Percentiles rank a stretch among this genome's conserved stretches.
Conservation (phyloP, 2,888 invertebrate genomes). For the Acanthococcus lagerstroemiae region DNA sequence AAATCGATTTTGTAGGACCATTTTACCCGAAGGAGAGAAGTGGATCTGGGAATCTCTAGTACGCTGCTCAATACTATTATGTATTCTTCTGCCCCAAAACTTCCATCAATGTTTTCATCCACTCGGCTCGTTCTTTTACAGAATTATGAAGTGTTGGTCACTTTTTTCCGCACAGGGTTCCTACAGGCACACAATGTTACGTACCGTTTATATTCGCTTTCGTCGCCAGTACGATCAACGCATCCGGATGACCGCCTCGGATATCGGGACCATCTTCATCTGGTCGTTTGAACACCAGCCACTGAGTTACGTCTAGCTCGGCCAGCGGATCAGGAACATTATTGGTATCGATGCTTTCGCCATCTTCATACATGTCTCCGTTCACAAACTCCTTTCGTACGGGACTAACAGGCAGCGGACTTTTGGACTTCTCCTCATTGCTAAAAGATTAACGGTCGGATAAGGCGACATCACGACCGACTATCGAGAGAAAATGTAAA, state of each 20-base stretch:
- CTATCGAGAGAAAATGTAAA: neutral
- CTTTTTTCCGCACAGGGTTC: no score
- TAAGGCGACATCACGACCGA: no score
- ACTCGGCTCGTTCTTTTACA: no score
- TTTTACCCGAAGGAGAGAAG: no score
- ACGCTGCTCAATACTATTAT: no score
- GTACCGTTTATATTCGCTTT: conserved; percentile 78
- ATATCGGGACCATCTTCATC: conserved; percentile 84
- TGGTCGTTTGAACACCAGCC: conserved; percentile 65
- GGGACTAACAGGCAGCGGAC: conserved; percentile 7
- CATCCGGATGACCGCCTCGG: conserved; percentile 86
- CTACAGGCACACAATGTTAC: no score
- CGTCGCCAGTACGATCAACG: conserved; percentile 90
- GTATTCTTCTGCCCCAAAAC: no score
- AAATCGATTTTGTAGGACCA: no score
- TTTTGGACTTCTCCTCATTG: neutral
- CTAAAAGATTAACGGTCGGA: no score
- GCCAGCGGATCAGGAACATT: conserved; percentile 22
- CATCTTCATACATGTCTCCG: neutral
- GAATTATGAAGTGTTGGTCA: neutral
- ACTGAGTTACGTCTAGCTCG: conserved; percentile 61
- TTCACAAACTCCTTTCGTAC: conserved; percentile 9
- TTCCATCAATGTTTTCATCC: no score
- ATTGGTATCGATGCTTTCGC: conserved; percentile 3
- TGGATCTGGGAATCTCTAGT: no score